Percentiles rank a stretch among this genome's conserved stretches.
These are phyloP conservation scores for Cheilosia soror DNA, from an alignment of 2,888 invertebrate species.

Conservation along the genomic window DNA sequence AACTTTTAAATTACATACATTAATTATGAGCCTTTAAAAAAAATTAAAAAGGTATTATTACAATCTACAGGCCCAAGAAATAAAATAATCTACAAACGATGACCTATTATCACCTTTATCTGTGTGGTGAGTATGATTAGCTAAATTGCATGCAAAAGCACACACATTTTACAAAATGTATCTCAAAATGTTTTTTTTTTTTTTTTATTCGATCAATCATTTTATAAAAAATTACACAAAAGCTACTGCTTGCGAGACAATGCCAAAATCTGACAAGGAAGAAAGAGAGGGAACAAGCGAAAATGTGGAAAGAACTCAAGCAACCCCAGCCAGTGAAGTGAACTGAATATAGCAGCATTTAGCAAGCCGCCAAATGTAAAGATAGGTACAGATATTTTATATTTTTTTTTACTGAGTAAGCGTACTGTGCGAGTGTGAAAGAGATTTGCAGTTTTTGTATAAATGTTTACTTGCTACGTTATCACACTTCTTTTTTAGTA, in stretches of 20 bases:
- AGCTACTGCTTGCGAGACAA: not conserved
- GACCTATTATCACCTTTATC: not conserved
- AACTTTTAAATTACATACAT: too few species aligned
- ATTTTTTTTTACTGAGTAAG: not conserved
- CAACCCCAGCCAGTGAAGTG: conserved; percentile 11
- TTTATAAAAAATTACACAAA: conserved; percentile 15
- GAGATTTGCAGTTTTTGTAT: conserved; percentile 8
- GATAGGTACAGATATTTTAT: conserved; percentile 51
- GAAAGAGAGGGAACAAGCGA: conserved; percentile 18
- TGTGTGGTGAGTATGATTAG: not conserved
- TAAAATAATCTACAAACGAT: not conserved
- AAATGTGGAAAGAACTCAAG: conserved; percentile 33
- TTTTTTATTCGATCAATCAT: conserved; percentile 17
- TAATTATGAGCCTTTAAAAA: not conserved
- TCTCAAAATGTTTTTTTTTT: conserved; percentile 7
- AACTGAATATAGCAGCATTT: conserved; percentile 12
- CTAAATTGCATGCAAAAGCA: not conserved
- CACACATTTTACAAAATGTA: not conserved
- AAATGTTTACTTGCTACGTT: conserved; percentile 13
- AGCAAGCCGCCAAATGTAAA: conserved; percentile 29
- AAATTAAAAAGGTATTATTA: not conserved
- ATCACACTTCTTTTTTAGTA: conserved; percentile 11
- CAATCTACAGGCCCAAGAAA: not conserved
- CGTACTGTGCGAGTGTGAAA: conserved; percentile 10
- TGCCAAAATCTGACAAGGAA: conserved; percentile 3